phyloP scores from a whole-genome alignment of 2,113 vertebrate species.

The Sporophila hypoxantha region DNA sequence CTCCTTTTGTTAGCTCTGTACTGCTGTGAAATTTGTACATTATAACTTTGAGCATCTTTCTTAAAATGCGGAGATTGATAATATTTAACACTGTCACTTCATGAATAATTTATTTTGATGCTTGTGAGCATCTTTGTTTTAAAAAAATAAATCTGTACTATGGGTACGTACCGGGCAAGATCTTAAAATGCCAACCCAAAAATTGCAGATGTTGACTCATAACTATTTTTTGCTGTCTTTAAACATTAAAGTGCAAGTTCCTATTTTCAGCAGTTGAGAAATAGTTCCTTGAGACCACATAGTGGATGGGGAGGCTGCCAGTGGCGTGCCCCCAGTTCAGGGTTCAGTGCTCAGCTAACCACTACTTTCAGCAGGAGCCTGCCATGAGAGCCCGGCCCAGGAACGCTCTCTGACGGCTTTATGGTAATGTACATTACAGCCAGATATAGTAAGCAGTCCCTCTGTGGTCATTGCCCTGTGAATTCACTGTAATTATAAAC shows the following conservation, averaged over 20 bases:
- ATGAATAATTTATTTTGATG: neutral
- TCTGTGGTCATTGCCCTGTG: conserved; percentile 30
- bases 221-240: neutral
- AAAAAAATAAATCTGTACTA: neutral
- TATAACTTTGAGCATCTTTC: neutral
- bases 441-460: conserved; percentile 8
- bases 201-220: neutral
- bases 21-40: neutral
- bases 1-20: neutral
- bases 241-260: neutral
- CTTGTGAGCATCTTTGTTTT: neutral
- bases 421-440: neutral
- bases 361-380: neutral
- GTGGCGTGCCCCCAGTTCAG: neutral
- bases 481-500: conserved; percentile 45
- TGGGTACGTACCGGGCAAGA: neutral
- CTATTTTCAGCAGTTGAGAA: neutral
- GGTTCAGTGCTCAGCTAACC: neutral
- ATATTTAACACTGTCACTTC: neutral
- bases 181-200: neutral
- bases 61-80: neutral
- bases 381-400: neutral
- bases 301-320: neutral
- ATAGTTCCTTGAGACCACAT: neutral
- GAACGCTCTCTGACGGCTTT: neutral